Base-by-base conservation (phyloP, 2,888 invertebrate species). In the Luperina nickerlii region DNA sequence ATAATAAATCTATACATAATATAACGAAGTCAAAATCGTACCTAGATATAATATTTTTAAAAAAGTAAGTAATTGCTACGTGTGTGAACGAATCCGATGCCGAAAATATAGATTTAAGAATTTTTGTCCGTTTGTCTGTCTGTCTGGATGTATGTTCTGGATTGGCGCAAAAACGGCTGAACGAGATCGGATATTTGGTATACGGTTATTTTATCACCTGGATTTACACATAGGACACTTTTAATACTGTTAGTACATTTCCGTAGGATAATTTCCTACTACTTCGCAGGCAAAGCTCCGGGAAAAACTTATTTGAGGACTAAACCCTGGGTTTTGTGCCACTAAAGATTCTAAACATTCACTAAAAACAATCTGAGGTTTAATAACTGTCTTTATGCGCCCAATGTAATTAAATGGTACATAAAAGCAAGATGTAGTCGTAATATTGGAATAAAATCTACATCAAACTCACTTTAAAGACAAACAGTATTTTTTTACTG, bases 361-460 rank as follows among this genome's bases (percentile, higher is more conserved):
- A 38, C 38, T 38, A 38, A 38, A 11, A 24, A 9, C 15, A 65
- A 60, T 81, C 27, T n/a, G 5, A 32, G 18, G 15, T 66, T 65
- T 69, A 83, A 60, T 63, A 70, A 63, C 63, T 18, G 15, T 62
- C 57, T 76, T 66, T 70, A 82, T 67, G 27, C 65, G n/a, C 32
- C 45, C 24, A 70, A 76, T 62, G 77, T 66, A 62, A 77, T 82
- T 82, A 71, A 82, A 66, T 62, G 2, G 13, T 70, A 70, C 38
- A 82, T 82, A 81, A 77, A 70, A 60, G 42, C 60, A 54, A 66
- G 65, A 81, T 54, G 11, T n/a, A 62, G 70, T 77, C 70, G 82
- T 70, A 77, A 82, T 66, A 82, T 77, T 38, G 66, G 66, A 62
- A 71, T 81, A 81, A 81, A 82, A 77, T 77, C 82, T 62, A 62